These are phyloP conservation scores for Craniophora ligustri DNA, from an alignment of 2,888 invertebrate genomes.

Conservation along the genomic window DNA sequence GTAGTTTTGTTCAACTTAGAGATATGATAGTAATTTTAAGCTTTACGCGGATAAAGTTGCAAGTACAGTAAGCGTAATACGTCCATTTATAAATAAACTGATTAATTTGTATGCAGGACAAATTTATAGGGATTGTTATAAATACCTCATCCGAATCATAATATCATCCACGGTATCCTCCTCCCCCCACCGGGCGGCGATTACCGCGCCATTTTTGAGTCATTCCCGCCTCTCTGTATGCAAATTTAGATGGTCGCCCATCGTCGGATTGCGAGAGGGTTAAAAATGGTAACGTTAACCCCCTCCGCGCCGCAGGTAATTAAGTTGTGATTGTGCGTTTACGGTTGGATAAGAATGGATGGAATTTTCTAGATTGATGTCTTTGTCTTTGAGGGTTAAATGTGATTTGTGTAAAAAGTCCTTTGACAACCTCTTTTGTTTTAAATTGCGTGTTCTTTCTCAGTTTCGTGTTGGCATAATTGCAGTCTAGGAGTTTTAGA, in stretches of 20 bases:
- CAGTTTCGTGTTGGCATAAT: background rate
- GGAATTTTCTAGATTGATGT: slow-evolving; percentile 53
- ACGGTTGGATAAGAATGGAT: slow-evolving; percentile 42
- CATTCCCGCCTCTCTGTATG: slow-evolving; percentile 71
- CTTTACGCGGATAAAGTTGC: too few species aligned
- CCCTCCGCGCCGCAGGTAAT: slow-evolving; percentile 53
- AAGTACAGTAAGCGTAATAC: too few species aligned
- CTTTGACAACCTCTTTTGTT: slow-evolving; percentile 23
- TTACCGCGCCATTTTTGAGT: slow-evolving; percentile 72
- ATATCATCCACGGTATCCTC: background rate
- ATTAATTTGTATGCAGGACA: too few species aligned
- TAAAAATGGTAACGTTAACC: slow-evolving; percentile 54
- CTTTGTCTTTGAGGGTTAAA: slow-evolving; percentile 48
- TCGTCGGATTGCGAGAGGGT: slow-evolving; percentile 50
- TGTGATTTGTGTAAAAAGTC: slow-evolving; percentile 37
- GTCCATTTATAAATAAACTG: too few species aligned
- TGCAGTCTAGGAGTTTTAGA: background rate
- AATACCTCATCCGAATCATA: slow-evolving; percentile 42
- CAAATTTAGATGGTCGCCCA: slow-evolving; percentile 65
- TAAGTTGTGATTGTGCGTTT: slow-evolving; percentile 55
- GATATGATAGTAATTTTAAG: too few species aligned
- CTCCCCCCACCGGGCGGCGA: slow-evolving; percentile 58
- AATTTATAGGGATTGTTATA: background rate
- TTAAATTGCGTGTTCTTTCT: slow-evolving; percentile 7
- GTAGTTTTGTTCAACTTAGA: too few species aligned